Evolutionary conservation across 2,888 invertebrate species (phyloP).

Genomic region (Gibbula magus): DNA sequence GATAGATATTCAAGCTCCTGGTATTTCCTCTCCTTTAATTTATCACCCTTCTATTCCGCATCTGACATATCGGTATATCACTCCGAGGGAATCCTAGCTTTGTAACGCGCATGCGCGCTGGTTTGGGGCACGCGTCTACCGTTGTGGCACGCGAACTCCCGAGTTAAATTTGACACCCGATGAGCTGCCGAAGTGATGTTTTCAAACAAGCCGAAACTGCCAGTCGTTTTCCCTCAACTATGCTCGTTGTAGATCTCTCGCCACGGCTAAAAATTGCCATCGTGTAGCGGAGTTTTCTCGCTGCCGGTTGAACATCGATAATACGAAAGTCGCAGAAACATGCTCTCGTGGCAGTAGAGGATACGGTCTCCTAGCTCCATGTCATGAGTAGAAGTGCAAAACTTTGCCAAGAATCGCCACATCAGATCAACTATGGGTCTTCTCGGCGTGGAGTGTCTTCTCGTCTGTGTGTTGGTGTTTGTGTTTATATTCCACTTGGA

Average conservation of each 20-base stretch:
- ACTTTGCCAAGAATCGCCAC: not conserved
- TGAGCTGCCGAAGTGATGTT: constrained; percentile 14
- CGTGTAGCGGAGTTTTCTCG: not conserved
- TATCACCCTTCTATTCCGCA: too few species aligned
- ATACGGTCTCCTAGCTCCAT: not conserved
- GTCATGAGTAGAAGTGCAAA: not conserved
- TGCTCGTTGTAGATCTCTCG: constrained; percentile 6
- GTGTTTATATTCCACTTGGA: constrained; percentile 2
- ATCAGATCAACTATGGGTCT: not conserved
- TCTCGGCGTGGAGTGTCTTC: constrained; percentile 3
- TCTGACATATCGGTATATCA: too few species aligned
- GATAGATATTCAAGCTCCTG: too few species aligned
- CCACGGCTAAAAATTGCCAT: constrained; percentile 10
- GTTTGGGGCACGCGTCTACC: constrained; percentile 12
- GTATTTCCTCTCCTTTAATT: too few species aligned
- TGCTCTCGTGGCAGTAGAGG: too few species aligned
- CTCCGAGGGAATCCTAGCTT: too few species aligned
- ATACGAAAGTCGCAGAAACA: not conserved
- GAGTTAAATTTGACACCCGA: constrained; percentile 22
- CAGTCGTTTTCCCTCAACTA: not conserved
- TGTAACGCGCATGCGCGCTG: constrained; percentile 2
- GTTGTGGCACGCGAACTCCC: constrained; percentile 12
- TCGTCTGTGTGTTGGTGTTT: not conserved
- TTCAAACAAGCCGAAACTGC: constrained; percentile 20
- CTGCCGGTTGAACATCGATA: constrained; percentile 3